Evolutionary conservation across 1,140 invertebrate species (phyloP).

Genomic region (Saxidomus purpurata): DNA sequence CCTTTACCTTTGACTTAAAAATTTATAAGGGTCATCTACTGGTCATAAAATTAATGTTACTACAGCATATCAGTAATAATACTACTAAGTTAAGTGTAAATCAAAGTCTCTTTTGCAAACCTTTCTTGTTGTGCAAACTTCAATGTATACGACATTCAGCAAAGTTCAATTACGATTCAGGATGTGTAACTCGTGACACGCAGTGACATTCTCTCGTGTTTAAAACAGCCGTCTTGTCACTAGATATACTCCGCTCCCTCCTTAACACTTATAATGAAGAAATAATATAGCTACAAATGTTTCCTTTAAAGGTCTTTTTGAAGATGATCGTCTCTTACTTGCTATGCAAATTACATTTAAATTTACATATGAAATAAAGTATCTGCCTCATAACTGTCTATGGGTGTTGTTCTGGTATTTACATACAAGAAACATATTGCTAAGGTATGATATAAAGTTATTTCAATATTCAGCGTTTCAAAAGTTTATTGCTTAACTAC

Average conservation of each 20-base stretch:
- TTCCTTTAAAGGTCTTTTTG: background rate
- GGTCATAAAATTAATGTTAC: too few relatives aligned
- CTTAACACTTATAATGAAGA: background rate
- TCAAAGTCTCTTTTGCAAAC: too few relatives aligned
- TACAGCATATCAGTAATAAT: too few relatives aligned
- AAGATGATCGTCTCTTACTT: background rate
- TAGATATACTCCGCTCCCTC: background rate
- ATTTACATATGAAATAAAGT: background rate
- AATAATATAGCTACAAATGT: background rate
- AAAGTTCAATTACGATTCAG: background rate
- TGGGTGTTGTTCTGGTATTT: background rate
- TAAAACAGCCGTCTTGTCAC: background rate
- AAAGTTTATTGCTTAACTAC: too few relatives aligned
- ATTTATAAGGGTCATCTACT: too few relatives aligned
- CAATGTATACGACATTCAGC: background rate
- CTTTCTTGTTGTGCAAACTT: too few relatives aligned
- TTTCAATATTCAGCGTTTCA: too few relatives aligned
- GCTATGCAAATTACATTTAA: background rate
- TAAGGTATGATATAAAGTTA: too few relatives aligned
- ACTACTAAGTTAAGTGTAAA: too few relatives aligned
- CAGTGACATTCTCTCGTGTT: background rate
- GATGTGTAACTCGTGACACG: background rate
- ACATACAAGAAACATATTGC: background rate
- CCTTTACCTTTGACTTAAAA: too few relatives aligned
- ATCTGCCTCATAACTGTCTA: background rate